Base-by-base conservation (phyloP, 2,113 vertebrate genomes). In the Phalacrocorax brasilianus region DNA sequence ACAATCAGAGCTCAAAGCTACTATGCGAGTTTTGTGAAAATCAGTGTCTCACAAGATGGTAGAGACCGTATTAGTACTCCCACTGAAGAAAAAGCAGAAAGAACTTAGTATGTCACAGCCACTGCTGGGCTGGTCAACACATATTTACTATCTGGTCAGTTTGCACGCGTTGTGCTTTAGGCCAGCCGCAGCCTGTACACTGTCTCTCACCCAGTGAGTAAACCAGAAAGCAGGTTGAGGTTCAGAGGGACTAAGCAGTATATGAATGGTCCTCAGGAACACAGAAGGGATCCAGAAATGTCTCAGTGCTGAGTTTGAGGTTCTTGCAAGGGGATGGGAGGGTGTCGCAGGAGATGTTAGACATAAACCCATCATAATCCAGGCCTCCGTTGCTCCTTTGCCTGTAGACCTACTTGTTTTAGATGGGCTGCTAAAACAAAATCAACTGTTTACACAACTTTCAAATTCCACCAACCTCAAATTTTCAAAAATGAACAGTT, bases 1-100 rank as follows among this genome's bases (percentile, higher is more conserved):
- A 90, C 81, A 88, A 30, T 62, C 77, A 62, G 24, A 82, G 66
- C 88, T 95, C 90, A 95, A 65, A 79, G 49, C n/a, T 85, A 40
- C 28, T 94, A 32, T 0, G 0, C 19, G 14, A 68, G 16, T 85
- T 89, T 82, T 49, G 17, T 79, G 35, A 68, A 85, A 93, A 94
- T 19, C 3, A 0, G 5, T 44, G 13, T 63, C 63, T 86, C 61
- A 30, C 0, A 4, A 78, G 38, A 71, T 26, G 12, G 6, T 58
- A 47, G 38, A 71, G 28, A 74, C 28, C 14, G 18, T 33, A 55
- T 33, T 20, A 71, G 21, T 21, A 40, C 7, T 90, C 16, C 5
- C 47, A 49, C 17, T 22, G 26, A 85, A 75, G 27, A 95, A 91
- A 77, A 70, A 21, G 22, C 32, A 89, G 32, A 53, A 23, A 61